Conservation (phyloP, 2,113 vertebrate genomes). For the Marcusenius ussheri region DNA sequence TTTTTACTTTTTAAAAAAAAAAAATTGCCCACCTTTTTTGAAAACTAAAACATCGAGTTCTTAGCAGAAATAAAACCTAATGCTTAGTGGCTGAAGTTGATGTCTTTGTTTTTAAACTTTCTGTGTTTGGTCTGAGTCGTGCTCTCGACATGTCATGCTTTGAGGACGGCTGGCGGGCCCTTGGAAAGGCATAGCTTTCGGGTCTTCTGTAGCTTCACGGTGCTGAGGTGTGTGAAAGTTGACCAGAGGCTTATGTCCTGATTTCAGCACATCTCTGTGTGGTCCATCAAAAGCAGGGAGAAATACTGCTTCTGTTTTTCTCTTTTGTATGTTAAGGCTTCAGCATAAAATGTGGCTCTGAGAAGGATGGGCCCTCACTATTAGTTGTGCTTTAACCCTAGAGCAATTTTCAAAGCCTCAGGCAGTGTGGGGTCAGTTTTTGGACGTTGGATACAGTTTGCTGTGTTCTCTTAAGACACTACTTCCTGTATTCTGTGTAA, state of each 20-base stretch:
- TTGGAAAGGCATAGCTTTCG: not conserved
- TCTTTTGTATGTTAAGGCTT: not conserved
- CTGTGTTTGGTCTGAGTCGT: slow-evolving; percentile 40
- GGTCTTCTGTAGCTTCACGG: not conserved
- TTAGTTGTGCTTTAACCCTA: not conserved
- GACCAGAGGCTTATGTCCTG: not conserved
- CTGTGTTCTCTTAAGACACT: not conserved
- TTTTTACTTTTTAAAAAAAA: not conserved
- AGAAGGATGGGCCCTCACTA: not conserved
- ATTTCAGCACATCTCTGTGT: not conserved
- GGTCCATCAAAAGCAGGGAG: not conserved
- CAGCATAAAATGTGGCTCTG: not conserved
- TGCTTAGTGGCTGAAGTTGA: slow-evolving; percentile 40
- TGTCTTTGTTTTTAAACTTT: slow-evolving; percentile 35
- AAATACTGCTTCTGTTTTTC: not conserved
- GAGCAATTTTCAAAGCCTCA: no score
- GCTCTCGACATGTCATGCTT: slow-evolving; percentile 35
- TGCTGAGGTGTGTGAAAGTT: not conserved
- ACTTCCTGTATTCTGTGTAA: not conserved
- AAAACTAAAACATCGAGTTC: slow-evolving; percentile 19
- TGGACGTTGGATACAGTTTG: no score
- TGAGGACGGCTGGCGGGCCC: not conserved
- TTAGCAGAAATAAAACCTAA: slow-evolving; percentile 30
- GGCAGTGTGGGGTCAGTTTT: not conserved
- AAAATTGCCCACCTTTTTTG: slow-evolving; percentile 23